phyloP scores from a whole-genome alignment of 2,888 invertebrate genomes.

The Chrysomela aeneicollis region DNA sequence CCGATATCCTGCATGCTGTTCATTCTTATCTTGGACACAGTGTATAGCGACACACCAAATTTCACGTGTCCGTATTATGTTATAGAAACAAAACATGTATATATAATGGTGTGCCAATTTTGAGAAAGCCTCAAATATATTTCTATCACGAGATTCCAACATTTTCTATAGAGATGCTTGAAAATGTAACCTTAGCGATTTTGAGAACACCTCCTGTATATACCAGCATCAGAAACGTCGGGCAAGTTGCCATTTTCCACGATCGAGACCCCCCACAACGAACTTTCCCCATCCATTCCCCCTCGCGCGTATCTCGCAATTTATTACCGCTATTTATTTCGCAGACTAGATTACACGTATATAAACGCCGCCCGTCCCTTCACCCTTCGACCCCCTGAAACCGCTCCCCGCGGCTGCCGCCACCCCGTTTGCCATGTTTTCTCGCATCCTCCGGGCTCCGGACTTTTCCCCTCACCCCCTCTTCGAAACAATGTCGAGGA shows the following conservation, averaged over 20 bases:
- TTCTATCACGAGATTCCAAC: too few relatives aligned
- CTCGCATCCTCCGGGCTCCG: background rate
- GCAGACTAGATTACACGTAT: constrained; percentile 63
- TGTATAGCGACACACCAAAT: too few relatives aligned
- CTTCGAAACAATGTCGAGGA: too few relatives aligned
- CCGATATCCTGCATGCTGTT: too few relatives aligned
- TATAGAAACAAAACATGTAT: too few relatives aligned
- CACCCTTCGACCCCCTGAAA: constrained; percentile 31
- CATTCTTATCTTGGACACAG: too few relatives aligned
- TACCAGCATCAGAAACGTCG: background rate
- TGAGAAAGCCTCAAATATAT: too few relatives aligned
- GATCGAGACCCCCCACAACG: background rate
- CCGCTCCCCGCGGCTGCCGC: constrained; percentile 24
- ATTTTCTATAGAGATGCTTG: too few relatives aligned
- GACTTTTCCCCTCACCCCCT: background rate
- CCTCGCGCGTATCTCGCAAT: constrained; percentile 66
- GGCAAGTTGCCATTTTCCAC: background rate
- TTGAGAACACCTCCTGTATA: too few relatives aligned
- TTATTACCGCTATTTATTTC: constrained; percentile 75
- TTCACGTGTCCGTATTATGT: too few relatives aligned
- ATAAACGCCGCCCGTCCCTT: constrained; percentile 59
- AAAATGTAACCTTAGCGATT: too few relatives aligned
- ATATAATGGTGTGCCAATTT: too few relatives aligned
- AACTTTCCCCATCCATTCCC: constrained; percentile 12
- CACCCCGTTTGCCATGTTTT: constrained; percentile 10